Conservation (phyloP, 2,888 invertebrate species). For the Neocrepidodera transversa region DNA sequence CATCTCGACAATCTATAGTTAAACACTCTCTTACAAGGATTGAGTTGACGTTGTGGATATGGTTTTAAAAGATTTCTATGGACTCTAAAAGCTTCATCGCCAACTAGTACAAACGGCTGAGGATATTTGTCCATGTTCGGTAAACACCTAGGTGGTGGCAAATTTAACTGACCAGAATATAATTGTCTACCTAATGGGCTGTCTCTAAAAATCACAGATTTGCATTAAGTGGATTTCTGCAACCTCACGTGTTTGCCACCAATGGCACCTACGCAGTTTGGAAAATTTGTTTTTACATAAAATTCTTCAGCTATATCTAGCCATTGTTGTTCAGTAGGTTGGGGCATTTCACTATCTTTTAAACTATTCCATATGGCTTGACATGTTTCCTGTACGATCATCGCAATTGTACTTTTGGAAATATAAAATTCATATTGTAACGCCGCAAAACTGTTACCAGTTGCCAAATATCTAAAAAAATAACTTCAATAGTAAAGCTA, state of each 20-base stretch:
- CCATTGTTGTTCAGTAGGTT: slow-evolving; percentile 35
- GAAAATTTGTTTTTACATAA: slow-evolving; percentile 37
- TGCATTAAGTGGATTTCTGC: slow-evolving; percentile 27
- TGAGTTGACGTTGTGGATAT: background rate
- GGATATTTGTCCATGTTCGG: slow-evolving; percentile 19
- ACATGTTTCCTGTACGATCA: slow-evolving; percentile 34
- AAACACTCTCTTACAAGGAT: background rate
- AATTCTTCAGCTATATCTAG: slow-evolving; percentile 30
- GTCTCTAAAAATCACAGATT: slow-evolving; percentile 30
- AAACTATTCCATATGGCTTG: slow-evolving; percentile 32
- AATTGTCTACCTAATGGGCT: slow-evolving; percentile 34
- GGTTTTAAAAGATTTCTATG: slow-evolving; percentile 22
- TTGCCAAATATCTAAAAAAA: slow-evolving; percentile 35
- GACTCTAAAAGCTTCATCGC: slow-evolving; percentile 27
- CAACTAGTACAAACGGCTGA: slow-evolving; percentile 24
- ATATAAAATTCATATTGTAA: slow-evolving; percentile 32
- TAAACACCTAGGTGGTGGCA: slow-evolving; percentile 31
- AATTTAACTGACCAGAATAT: slow-evolving; percentile 28
- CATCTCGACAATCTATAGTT: slow-evolving; percentile 36
- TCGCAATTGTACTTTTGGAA: slow-evolving; percentile 31
- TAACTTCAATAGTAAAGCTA: too few relatives aligned
- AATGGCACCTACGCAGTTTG: slow-evolving; percentile 39
- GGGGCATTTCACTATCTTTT: slow-evolving; percentile 32
- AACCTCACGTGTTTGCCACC: slow-evolving; percentile 28
- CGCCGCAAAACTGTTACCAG: slow-evolving; percentile 32